Evolutionary conservation across 2,113 vertebrate genomes (phyloP).

Genomic region (Phyllostomus hastatus): DNA sequence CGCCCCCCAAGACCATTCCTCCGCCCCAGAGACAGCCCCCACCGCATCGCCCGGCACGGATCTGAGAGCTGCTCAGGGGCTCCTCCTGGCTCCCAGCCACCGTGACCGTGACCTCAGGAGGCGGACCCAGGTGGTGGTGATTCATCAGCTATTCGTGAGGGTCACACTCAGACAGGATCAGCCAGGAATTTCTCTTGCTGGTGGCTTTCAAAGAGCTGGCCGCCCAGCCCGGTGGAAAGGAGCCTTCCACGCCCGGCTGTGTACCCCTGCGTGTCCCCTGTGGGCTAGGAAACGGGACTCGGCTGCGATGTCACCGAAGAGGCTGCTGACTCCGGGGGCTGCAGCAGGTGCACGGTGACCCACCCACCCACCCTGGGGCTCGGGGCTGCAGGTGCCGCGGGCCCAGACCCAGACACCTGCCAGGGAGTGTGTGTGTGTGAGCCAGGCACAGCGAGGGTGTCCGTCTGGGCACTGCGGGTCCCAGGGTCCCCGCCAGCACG

Average conservation of each 20-base stretch:
- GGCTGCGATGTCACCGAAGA: background rate
- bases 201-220: background rate
- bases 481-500: background rate
- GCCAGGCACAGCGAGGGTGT: background rate
- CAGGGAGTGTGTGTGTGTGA: too few relatives aligned
- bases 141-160: background rate
- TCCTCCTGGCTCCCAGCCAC: background rate
- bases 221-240: background rate
- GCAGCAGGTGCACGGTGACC: accelerated
- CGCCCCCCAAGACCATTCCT: background rate
- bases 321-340: background rate
- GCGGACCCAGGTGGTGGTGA: background rate
- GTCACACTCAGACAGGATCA: background rate
- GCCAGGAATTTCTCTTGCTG: background rate
- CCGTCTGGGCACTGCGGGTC: background rate
- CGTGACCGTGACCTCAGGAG: background rate
- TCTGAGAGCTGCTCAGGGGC: background rate
- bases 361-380: background rate
- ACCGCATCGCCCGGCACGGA: background rate
- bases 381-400: accelerated
- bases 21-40: background rate
- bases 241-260: background rate
- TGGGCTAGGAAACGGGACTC: background rate
- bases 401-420: background rate
- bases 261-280: too few relatives aligned